Percentiles rank a stretch among this genome's conserved stretches.
Evolutionary conservation across 2,113 vertebrate species (phyloP).

Genomic region (Colistium nudipinnis): DNA sequence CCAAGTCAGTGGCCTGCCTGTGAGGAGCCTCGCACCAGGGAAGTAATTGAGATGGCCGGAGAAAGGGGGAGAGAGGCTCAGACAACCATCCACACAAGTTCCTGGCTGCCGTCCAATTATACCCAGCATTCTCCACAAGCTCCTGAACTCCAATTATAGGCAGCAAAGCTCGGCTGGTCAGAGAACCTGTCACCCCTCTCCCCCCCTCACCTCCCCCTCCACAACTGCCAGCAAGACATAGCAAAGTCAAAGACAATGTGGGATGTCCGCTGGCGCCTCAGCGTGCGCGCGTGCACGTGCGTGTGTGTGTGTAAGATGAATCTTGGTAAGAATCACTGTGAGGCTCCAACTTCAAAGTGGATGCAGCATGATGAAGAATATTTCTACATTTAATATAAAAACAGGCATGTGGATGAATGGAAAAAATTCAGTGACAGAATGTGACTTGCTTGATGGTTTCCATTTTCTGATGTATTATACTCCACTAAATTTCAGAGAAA

Average conservation of each 20-base stretch:
- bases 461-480: not conserved
- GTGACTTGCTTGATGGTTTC: not conserved
- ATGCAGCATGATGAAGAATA: too few relatives aligned
- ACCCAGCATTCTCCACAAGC: constrained; percentile 57
- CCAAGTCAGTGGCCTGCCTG: constrained; percentile 43
- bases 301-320: not conserved
- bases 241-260: constrained; percentile 69
- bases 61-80: constrained; percentile 57
- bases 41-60: constrained; percentile 73
- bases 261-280: constrained; percentile 49
- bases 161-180: constrained; percentile 66
- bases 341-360: too few relatives aligned
- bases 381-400: too few relatives aligned
- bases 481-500: not conserved
- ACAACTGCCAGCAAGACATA: constrained; percentile 50
- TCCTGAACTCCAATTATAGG: constrained; percentile 78
- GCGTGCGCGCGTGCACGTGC: constrained; percentile 20
- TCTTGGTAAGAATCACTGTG: constrained; percentile 2
- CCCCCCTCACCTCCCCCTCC: not conserved
- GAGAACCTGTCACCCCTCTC: constrained; percentile 68
- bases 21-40: constrained; percentile 55
- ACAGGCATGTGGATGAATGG: too few relatives aligned
- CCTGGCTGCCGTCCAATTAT: constrained; percentile 77
- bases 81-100: constrained; percentile 65
- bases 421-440: too few relatives aligned